A percentile compares a stretch with the other conserved stretches of the same genome.
Conservation (phyloP, 2,113 vertebrate species). For the Mormyrus lacerda region DNA sequence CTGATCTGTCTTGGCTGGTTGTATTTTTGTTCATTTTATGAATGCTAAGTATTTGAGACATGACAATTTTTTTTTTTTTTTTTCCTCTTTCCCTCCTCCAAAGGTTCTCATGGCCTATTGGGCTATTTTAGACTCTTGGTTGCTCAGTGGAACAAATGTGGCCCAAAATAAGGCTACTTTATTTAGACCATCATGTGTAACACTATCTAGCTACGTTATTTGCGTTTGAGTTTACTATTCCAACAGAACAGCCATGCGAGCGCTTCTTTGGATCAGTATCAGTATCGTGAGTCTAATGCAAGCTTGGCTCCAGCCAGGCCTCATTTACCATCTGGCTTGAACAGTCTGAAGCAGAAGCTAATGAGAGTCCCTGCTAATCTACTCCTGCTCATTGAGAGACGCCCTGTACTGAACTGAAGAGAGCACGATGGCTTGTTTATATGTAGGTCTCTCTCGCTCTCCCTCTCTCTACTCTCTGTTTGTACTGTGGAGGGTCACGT, state of each 20-base stretch:
- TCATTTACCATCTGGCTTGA: constrained; percentile 42
- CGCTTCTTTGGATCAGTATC: constrained; percentile 48
- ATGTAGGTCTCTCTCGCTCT: constrained; percentile 27
- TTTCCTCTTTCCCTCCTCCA: neutral
- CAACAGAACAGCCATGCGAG: constrained; percentile 43
- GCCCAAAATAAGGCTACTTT: constrained; percentile 55
- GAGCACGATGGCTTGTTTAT: neutral
- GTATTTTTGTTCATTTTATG: constrained; percentile 8
- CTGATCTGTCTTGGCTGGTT: neutral
- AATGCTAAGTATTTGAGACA: constrained; percentile 5
- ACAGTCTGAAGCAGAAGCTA: constrained; percentile 27
- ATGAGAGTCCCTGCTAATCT: neutral
- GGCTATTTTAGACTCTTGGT: constrained; percentile 43
- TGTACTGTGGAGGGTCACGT: constrained; percentile 39
- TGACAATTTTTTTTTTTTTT: neutral
- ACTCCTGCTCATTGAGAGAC: neutral
- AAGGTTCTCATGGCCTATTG: neutral
- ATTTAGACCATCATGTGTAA: constrained; percentile 67
- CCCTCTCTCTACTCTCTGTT: constrained; percentile 49
- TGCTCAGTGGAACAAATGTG: constrained; percentile 59
- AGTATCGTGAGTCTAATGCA: constrained; percentile 62
- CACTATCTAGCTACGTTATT: constrained; percentile 65
- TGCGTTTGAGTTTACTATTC: constrained; percentile 50
- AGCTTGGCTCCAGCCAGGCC: constrained; percentile 43
- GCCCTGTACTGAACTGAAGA: neutral